Conservation (phyloP, 2,113 vertebrate genomes). For the Cervus canadensis region DNA sequence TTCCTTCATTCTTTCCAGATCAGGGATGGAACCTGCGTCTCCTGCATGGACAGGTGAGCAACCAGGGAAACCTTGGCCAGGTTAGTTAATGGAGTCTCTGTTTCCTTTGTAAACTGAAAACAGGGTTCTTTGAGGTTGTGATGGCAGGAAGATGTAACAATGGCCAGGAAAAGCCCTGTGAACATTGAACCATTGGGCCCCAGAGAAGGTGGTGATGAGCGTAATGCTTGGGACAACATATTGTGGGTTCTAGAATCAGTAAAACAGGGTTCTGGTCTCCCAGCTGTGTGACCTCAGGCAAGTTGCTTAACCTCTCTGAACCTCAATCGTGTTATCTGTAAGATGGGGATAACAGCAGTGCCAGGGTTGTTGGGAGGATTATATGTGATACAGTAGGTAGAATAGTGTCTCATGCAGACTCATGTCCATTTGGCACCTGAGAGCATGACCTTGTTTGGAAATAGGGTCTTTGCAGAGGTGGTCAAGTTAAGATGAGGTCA, state of each 20-base stretch:
- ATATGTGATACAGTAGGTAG: too few relatives aligned
- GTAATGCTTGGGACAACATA: background rate
- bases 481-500: background rate
- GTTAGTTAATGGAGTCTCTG: background rate
- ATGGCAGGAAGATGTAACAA: background rate
- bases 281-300: background rate
- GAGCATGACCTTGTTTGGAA: background rate
- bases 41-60: background rate
- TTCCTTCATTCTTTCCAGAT: background rate
- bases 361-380: background rate
- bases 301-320: background rate
- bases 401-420: background rate
- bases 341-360: background rate
- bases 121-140: background rate
- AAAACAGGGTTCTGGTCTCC: background rate
- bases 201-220: background rate
- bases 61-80: background rate
- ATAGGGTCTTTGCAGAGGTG: background rate
- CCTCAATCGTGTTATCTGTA: background rate
- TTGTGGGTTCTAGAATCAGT: background rate
- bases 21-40: background rate
- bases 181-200: background rate
- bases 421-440: background rate
- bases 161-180: background rate
- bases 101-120: background rate